phyloP scores from a whole-genome alignment of 2,888 invertebrate genomes.

The Branchinecta sandiegonensis region DNA sequence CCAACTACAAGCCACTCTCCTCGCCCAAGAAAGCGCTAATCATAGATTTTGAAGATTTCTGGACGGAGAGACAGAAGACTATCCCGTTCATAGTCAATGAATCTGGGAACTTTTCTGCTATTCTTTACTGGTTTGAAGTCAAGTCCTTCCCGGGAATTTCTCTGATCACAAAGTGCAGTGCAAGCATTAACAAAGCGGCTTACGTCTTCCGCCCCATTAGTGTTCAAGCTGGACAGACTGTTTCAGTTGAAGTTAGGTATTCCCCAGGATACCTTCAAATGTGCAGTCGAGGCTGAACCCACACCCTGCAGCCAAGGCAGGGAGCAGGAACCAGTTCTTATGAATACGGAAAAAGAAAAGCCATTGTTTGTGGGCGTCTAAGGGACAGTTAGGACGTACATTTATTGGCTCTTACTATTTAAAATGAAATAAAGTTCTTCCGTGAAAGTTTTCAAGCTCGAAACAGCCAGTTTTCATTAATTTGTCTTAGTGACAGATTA shows the following conservation, averaged over 20 bases:
- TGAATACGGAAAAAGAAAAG: too few relatives aligned
- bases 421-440: too few relatives aligned
- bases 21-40: neutral
- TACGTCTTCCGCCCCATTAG: neutral
- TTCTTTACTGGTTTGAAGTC: constrained; percentile 44
- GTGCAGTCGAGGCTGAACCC: too few relatives aligned
- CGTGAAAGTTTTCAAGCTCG: too few relatives aligned
- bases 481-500: too few relatives aligned
- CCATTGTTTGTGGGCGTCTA: too few relatives aligned
- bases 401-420: too few relatives aligned
- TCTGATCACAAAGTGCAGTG: constrained; percentile 37
- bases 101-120: constrained; percentile 31
- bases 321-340: too few relatives aligned
- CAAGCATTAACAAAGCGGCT: constrained; percentile 24
- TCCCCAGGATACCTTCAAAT: neutral
- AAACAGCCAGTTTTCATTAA: too few relatives aligned
- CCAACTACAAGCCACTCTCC: neutral
- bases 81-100: neutral
- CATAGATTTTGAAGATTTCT: neutral
- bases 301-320: too few relatives aligned
- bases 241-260: neutral
- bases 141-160: constrained; percentile 36
- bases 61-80: neutral
- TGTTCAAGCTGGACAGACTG: neutral
- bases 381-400: too few relatives aligned